phyloP scores from a whole-genome alignment of 2,113 vertebrate species.

The Petromus typicus region DNA sequence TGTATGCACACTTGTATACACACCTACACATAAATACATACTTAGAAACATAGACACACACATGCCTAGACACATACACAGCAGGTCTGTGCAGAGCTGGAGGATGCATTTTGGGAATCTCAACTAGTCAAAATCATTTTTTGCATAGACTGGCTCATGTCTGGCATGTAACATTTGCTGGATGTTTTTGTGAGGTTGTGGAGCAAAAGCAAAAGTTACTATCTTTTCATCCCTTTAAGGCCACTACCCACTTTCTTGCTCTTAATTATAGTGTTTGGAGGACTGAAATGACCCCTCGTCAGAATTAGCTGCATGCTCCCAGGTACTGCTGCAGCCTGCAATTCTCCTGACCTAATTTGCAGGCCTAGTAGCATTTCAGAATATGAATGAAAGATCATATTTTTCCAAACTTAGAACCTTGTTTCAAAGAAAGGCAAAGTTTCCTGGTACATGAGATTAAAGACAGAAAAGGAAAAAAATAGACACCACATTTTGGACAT shows the following conservation, averaged over 20 bases:
- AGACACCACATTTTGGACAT: slow-evolving; percentile 50
- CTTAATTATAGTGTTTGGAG: background rate
- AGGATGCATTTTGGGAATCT: background rate
- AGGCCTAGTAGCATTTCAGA: slow-evolving; percentile 44
- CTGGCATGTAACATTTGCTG: background rate
- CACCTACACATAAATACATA: background rate
- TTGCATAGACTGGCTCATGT: background rate
- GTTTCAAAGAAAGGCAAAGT: slow-evolving; percentile 72
- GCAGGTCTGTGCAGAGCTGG: background rate
- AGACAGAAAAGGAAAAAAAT: background rate
- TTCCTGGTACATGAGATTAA: slow-evolving; percentile 76
- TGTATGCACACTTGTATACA: background rate
- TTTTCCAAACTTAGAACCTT: slow-evolving; percentile 73
- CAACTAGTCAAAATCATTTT: background rate
- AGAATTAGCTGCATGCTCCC: background rate
- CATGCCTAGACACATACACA: background rate
- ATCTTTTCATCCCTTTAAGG: background rate
- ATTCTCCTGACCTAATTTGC: background rate
- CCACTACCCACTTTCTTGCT: background rate
- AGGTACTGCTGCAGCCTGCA: background rate
- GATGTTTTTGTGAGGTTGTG: background rate
- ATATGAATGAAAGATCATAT: slow-evolving; percentile 71
- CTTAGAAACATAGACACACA: background rate
- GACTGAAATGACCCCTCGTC: background rate
- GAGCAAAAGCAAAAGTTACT: background rate